Evolutionary conservation across 2,888 invertebrate genomes (phyloP), one percentile per base, ranked within the genome.

Genomic region (Euzophera pinguis): DNA sequence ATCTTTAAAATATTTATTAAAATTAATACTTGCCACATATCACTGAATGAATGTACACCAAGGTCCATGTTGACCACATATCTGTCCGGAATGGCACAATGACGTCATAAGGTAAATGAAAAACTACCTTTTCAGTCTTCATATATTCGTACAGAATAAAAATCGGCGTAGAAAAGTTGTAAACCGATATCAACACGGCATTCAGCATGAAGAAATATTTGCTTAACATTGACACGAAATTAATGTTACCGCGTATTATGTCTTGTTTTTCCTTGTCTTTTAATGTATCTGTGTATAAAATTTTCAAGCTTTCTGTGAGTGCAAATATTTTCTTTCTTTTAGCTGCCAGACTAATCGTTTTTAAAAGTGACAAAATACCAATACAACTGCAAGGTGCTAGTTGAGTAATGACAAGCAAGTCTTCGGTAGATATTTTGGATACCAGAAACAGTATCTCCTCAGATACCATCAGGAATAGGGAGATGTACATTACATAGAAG

Each of bases 141-240:
- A 72, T 38, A 57, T 80, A 87, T 57, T 66, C 52, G 54, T 75
- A 51, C 13, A 34, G 34, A 17, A 51, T 51, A 4, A 43, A 51
- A 32, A 43, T 13, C 14, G 43, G 35, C 8, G 34, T 37, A 4
- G 51, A 43, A 51, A 51, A 51, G 57, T 80, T 84, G 54, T 87
- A 88, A 4, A 87, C 76, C 8, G 70, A 67, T 49, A 87, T 81
- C 3, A 88, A 66, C 12, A 78, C 54, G 0, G 59, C 56, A 56
- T 87, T 87, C 1, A 88, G 55, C 53, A 80, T 58, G 17, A 84
- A 77, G 54, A 80, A 85, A 55, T 78, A 81, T 54, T 79, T 83
- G 0, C 74, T 71, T 1, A 88, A 66, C 8, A 55, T 57, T 35
- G 76, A 74, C 0, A 86, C 57, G 10, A 75, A 60, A 8, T 64